A percentile compares a stretch with the other conserved stretches of the same genome.
Evolutionary conservation across 2,113 vertebrate genomes (phyloP).

Genomic region (Dromas ardeola): DNA sequence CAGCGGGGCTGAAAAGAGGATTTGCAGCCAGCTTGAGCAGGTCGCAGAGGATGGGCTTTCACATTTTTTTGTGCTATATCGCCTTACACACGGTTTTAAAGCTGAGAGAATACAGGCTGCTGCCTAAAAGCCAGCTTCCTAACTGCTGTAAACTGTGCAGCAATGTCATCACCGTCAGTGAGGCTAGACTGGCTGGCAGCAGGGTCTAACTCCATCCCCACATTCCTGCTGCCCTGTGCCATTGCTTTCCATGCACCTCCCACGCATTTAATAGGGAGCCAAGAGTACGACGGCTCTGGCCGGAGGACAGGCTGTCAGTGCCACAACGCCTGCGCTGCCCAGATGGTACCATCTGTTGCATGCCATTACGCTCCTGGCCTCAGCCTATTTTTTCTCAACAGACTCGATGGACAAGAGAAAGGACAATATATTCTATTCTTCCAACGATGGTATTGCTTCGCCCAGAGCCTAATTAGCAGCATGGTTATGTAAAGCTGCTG

Average conservation of each 20-base stretch:
- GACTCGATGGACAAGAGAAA: not conserved
- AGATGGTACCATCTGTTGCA: not conserved
- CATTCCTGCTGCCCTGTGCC: not conserved
- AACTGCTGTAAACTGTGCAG: not conserved
- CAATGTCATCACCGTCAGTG: fast-evolving
- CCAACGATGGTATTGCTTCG: not conserved
- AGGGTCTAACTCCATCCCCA: no score
- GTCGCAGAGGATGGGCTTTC: not conserved
- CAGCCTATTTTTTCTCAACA: not conserved
- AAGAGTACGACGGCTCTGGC: not conserved
- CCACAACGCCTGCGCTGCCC: fast-evolving
- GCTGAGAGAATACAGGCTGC: not conserved
- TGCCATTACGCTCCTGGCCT: not conserved
- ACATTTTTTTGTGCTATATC: not conserved
- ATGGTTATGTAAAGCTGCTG: not conserved
- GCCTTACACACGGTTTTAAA: not conserved
- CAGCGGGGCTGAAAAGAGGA: not conserved
- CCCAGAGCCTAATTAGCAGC: not conserved
- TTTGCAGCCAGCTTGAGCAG: not conserved
- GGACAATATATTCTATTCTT: not conserved
- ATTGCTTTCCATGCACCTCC: not conserved
- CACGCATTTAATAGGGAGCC: not conserved
- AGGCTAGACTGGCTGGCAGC: not conserved
- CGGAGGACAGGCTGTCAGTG: not conserved
- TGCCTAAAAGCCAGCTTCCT: not conserved